Evolutionary conservation across 2,113 vertebrate species (phyloP), one percentile per base, ranked within the genome.

Genomic region (Riparia riparia): DNA sequence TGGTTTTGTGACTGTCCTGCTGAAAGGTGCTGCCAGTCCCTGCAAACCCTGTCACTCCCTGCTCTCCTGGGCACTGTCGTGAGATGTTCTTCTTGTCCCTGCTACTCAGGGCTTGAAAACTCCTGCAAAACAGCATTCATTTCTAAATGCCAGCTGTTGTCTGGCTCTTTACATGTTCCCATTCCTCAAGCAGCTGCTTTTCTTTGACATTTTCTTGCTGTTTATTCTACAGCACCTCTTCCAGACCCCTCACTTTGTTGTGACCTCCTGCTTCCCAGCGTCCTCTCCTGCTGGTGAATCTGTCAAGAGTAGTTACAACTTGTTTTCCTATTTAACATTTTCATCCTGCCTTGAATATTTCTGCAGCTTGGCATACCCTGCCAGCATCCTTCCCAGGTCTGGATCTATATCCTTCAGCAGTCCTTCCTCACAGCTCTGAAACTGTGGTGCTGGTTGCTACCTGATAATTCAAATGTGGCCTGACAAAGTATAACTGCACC

Each of bases 171-270:
- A 12, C 50, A 31, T 9, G 50, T 39, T 70, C 71, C 66, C 37
- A 12, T 31, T 63, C 70, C 82, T 95, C 54, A 73, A 63, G 47
- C 17, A 70, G 32, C 54, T 37, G 58, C 78, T 87, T 80, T 82
- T 73, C 71, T 86, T 86, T 92, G 86, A 90, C 92, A 81, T 86
- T 93, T 88, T 66, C 76, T 83, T 63, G 14, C 63, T 89, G 64
- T 74, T 95, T 95, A 44, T 80, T 94, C 88, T 51, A 5, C 82
- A 73, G 42, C 29, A 39, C 25, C 82, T 63, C 56, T 89, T 83
- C 71, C 79, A 34, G 28, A 56, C 31, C 47, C 83, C 68, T 86
- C 76, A 31, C 68, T 70, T 57, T 54, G 29, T 25, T 78, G 60
- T 78, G 91, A 95, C 68, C 86, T 83, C 68, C 82, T 83, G 68